Evolutionary conservation across 2,888 invertebrate genomes (phyloP), one percentile per base, ranked within the genome.

Genomic region (Phengaris alcon): DNA sequence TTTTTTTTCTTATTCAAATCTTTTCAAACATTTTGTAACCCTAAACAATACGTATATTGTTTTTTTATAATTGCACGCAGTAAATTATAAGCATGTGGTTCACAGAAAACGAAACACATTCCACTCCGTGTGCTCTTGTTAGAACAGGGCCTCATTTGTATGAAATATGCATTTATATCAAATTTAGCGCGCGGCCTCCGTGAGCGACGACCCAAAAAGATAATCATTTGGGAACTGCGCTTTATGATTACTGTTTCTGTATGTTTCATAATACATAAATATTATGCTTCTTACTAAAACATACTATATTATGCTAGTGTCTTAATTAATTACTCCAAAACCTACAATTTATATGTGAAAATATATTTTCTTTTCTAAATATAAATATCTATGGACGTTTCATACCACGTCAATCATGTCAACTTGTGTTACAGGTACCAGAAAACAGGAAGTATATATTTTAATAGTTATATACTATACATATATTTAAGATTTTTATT

Each of bases 121-220:
- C 64, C 6, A 12, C 13, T 48, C 48, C 8, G 48, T 3, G 48
- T 13, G 54, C 72, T 54, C 72, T 52, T 52, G 51, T 72, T 54
- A 52, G 72, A 70, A 70, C 52, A 51, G 51, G 70, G 15, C 54
- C 72, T 72, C 72, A 8, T 54, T 54, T 52, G 51, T 70, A 70
- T 72, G 52, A 64, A 64, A 44, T 52, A 54, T 72, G 54, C 72
- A 72, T 54, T 72, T 72, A 72, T 72, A 72, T 72, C 54, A 72
- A 72, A 35, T 72, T 54, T 52, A 52, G 72, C 72, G 15, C 72
- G 54, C 52, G 35, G 35, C 54, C 72, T 51, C 35, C 52, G 12
- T 12, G 35, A 35, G 64, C 7, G 64, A 64, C 44, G 64, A 64
- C 64, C 64, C 64, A 64, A 64, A 64, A 64, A 44, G 44, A 64